These are phyloP conservation scores for Lithophane socia DNA, from an alignment of 2,888 invertebrate genomes.

Conservation along the genomic window DNA sequence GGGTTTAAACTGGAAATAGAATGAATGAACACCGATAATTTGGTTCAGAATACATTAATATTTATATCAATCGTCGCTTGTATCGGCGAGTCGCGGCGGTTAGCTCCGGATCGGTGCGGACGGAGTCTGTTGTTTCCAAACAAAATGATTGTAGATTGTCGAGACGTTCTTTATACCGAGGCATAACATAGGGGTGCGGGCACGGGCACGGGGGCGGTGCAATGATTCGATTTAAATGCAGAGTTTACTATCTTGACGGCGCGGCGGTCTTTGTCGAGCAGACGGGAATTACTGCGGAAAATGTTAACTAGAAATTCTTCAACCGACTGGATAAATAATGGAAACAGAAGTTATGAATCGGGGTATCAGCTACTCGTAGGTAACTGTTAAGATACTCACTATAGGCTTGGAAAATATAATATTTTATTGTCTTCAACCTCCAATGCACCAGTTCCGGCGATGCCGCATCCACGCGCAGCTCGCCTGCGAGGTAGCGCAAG, in stretches of 20 bases:
- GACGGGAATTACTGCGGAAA: conserved; percentile 1
- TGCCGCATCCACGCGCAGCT: conserved; percentile 33
- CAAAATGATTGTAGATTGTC: conserved; percentile 46
- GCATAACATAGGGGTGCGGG: conserved; percentile 9
- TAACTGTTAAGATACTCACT: neutral
- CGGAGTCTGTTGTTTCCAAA: conserved; percentile 34
- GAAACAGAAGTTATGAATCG: neutral
- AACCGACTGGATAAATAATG: neutral
- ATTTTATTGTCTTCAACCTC: neutral
- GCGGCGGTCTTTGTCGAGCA: conserved; percentile 13
- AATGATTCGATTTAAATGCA: conserved; percentile 59
- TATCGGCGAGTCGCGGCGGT: neutral
- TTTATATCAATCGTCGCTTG: conserved; percentile 8
- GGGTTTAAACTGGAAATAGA: conserved; percentile 36
- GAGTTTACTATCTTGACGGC: conserved; percentile 30
- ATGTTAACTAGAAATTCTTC: neutral
- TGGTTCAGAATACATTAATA: conserved; percentile 27
- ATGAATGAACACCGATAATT: conserved; percentile 33
- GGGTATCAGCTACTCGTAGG: too few relatives aligned
- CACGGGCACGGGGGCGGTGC: conserved; percentile 2
- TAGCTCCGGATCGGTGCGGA: neutral
- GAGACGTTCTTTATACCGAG: conserved; percentile 28
- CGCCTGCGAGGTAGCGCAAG: neutral
- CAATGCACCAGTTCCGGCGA: too few relatives aligned
- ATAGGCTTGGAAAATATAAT: neutral